A percentile compares a stretch with the other conserved stretches of the same genome.
Evolutionary conservation across 2,797 vertebrate species (phyloP).

Genomic region (Orientallactaga sibirica): DNA sequence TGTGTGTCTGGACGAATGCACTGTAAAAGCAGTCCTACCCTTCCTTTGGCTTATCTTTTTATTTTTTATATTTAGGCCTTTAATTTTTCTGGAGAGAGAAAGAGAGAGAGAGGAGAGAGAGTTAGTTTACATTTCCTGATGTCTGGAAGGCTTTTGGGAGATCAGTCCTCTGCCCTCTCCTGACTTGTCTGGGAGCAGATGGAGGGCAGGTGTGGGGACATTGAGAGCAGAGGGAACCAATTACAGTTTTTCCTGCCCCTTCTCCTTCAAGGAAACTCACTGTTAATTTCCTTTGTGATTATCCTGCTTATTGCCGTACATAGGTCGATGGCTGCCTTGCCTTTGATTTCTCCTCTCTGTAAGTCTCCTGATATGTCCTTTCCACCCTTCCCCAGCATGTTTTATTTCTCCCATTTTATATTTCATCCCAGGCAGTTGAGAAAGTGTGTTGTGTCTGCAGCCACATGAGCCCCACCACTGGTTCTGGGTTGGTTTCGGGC

Average conservation of each 20-base stretch:
- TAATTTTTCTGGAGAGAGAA: not conserved
- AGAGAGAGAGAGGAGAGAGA: no score
- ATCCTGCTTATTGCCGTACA: conserved; percentile 61
- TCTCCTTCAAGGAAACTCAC: conserved; percentile 72
- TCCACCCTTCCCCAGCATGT: not conserved
- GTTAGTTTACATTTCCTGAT: not conserved
- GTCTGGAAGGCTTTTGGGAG: not conserved
- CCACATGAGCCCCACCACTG: not conserved
- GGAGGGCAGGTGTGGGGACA: conserved; percentile 46
- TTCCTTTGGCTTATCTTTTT: not conserved
- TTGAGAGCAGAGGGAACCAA: conserved; percentile 78
- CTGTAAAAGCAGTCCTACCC: no score
- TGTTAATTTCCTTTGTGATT: conserved; percentile 81
- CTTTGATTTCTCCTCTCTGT: conserved; percentile 43
- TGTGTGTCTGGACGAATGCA: no score
- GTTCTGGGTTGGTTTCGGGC: not conserved
- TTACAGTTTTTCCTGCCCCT: not conserved
- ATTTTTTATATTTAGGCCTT: not conserved
- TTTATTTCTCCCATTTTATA: conserved; percentile 20
- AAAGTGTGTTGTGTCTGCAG: not conserved
- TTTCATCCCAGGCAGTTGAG: conserved; percentile 52
- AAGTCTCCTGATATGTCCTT: not conserved
- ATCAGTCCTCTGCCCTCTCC: not conserved
- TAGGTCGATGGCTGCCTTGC: not conserved
- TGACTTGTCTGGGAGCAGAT: conserved; percentile 70